phyloP scores from a whole-genome alignment of 2,797 vertebrate genomes.

The Acanthurus tractus region DNA sequence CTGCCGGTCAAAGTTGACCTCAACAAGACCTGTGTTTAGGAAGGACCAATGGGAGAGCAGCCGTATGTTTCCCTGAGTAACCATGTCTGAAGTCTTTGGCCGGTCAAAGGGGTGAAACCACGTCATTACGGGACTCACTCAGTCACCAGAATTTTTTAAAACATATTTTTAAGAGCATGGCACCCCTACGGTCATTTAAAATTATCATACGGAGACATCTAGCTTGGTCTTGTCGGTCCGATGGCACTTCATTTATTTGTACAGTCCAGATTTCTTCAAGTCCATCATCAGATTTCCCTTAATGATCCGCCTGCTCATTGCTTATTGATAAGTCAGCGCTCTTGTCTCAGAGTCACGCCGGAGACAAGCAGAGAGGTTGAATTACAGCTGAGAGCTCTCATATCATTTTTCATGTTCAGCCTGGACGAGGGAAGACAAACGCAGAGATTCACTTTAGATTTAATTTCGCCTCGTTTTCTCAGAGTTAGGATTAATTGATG shows the following conservation, averaged over 20 bases:
- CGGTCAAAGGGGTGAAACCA: slow-evolving; percentile 50
- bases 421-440: slow-evolving; percentile 56
- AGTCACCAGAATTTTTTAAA: slow-evolving; percentile 59
- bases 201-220: slow-evolving; percentile 43
- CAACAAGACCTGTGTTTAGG: slow-evolving; percentile 92
- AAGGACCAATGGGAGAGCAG: slow-evolving; percentile 32
- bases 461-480: slow-evolving; percentile 54
- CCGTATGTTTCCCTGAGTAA: slow-evolving; percentile 47
- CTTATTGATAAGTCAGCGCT: slow-evolving; percentile 34
- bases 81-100: slow-evolving; percentile 48
- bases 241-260: slow-evolving; percentile 50
- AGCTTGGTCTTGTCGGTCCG: slow-evolving; percentile 49
- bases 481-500: slow-evolving; percentile 66
- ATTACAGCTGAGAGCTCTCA: slow-evolving; percentile 49
- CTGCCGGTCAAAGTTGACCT: slow-evolving; percentile 96
- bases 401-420: slow-evolving; percentile 43
- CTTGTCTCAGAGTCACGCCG: slow-evolving; percentile 30
- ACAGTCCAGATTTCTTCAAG: slow-evolving; percentile 46
- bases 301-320: slow-evolving; percentile 45
- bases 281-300: slow-evolving; percentile 37
- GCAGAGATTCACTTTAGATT: slow-evolving; percentile 44
- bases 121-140: slow-evolving; percentile 56
- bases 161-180: slow-evolving; percentile 72
- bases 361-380: slow-evolving; percentile 43
- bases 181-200: slow-evolving; percentile 57